Conservation (phyloP, 2,113 vertebrate species). For the Petrocephalus microphthalmus region DNA sequence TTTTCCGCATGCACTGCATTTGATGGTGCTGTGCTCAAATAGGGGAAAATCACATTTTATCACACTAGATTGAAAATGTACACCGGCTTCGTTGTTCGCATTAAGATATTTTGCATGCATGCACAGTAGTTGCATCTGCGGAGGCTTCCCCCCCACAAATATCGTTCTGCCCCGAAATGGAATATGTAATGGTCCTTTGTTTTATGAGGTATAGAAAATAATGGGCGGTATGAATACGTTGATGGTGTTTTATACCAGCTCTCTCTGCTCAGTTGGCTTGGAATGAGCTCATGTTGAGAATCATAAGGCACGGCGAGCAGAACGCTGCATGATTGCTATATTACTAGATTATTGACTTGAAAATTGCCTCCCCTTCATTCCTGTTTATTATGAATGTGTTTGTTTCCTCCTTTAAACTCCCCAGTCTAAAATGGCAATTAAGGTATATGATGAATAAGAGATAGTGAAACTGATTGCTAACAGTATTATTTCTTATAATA, state of each 20-base stretch:
- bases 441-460: constrained; percentile 35
- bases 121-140: background rate
- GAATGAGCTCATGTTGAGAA: constrained; percentile 32
- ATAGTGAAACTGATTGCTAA: constrained; percentile 34
- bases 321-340: constrained; percentile 32
- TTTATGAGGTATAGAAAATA: constrained; percentile 29
- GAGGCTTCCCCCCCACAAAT: background rate
- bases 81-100: background rate
- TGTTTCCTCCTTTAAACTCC: constrained; percentile 37
- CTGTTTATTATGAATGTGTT: constrained; percentile 37
- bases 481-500: constrained; percentile 35
- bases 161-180: constrained; percentile 15
- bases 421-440: constrained; percentile 32
- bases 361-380: constrained; percentile 32
- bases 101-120: constrained; percentile 14
- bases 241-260: constrained; percentile 20
- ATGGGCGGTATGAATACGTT: constrained; percentile 24
- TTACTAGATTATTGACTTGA: constrained; percentile 40
- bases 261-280: constrained; percentile 19
- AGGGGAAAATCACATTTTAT: constrained; percentile 14
- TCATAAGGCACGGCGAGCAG: constrained; percentile 22
- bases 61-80: constrained; percentile 9
- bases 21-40: constrained; percentile 12
- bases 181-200: constrained; percentile 20
- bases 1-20: background rate